Evolutionary conservation across 2,113 vertebrate species (phyloP).

Genomic region (Garra rufa): DNA sequence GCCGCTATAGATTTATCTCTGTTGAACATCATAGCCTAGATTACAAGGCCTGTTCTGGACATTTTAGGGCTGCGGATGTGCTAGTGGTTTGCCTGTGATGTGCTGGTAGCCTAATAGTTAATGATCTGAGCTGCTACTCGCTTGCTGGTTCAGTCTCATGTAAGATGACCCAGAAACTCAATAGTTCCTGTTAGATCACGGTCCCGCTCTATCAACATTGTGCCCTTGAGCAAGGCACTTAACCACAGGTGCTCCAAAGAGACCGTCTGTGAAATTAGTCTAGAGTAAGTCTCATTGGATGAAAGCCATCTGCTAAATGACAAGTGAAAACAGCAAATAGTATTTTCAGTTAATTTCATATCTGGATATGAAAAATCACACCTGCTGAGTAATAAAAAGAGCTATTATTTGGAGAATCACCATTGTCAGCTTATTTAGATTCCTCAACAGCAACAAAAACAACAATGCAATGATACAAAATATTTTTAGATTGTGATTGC

Average conservation of each 20-base stretch:
- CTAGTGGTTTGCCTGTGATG: not conserved
- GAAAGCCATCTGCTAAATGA: conserved; percentile 22
- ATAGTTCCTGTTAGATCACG: conserved; percentile 34
- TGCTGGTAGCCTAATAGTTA: conserved; percentile 16
- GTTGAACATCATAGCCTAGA: conserved; percentile 25
- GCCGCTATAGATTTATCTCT: not conserved
- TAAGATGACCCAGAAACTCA: conserved; percentile 35
- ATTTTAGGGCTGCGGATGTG: not conserved
- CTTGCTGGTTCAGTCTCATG: conserved; percentile 14
- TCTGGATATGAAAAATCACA: not conserved
- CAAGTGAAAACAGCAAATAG: not conserved
- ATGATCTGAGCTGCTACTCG: conserved; percentile 28
- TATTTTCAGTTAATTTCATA: not conserved
- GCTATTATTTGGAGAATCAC: not conserved
- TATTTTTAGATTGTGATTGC: not conserved
- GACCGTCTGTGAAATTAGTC: conserved; percentile 37
- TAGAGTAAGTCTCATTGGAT: conserved; percentile 6
- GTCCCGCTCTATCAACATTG: conserved; percentile 26
- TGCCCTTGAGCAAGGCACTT: conserved; percentile 40
- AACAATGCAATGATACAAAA: not conserved
- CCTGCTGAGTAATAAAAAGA: not conserved
- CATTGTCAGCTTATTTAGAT: not conserved
- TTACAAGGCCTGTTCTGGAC: conserved; percentile 7
- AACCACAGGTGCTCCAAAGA: conserved; percentile 34
- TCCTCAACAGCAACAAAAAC: not conserved